These are phyloP conservation scores for Graphium colonna DNA, from an alignment of 2,888 invertebrate species.

Conservation along the genomic window DNA sequence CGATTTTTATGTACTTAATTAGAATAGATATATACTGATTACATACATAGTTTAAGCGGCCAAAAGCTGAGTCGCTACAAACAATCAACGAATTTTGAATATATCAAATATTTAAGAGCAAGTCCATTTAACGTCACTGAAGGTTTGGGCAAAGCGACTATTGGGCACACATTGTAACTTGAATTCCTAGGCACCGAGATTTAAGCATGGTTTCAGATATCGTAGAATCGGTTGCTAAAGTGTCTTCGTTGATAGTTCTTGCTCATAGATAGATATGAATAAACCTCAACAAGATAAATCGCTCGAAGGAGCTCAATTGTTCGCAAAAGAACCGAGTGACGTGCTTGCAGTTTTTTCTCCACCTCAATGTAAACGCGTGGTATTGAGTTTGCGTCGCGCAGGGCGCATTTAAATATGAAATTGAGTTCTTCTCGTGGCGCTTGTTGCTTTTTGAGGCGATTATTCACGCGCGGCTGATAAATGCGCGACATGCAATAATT, in stretches of 20 bases:
- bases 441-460: conserved; percentile 65
- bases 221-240: no score
- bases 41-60: no score
- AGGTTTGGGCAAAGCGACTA: conserved; percentile 12
- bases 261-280: conserved; percentile 9
- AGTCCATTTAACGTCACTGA: no score
- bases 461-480: conserved; percentile 71
- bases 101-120: no score
- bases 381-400: no score
- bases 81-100: no score
- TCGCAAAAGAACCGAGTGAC: no score
- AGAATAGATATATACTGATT: background rate
- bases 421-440: conserved; percentile 71
- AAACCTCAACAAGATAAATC: conserved; percentile 15
- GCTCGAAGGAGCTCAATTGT: background rate
- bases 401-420: conserved; percentile 70
- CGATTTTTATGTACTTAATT: conserved; percentile 18
- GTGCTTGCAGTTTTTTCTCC: conserved; percentile 14
- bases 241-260: conserved; percentile 16
- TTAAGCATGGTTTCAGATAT: no score
- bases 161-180: no score
- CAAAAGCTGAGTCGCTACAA: no score
- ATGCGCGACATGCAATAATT: conserved; percentile 73
- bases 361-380: conserved; percentile 46
- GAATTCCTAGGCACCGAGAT: no score